Conservation (phyloP, 1,140 invertebrate genomes). For the Reticulitermes speratus region DNA sequence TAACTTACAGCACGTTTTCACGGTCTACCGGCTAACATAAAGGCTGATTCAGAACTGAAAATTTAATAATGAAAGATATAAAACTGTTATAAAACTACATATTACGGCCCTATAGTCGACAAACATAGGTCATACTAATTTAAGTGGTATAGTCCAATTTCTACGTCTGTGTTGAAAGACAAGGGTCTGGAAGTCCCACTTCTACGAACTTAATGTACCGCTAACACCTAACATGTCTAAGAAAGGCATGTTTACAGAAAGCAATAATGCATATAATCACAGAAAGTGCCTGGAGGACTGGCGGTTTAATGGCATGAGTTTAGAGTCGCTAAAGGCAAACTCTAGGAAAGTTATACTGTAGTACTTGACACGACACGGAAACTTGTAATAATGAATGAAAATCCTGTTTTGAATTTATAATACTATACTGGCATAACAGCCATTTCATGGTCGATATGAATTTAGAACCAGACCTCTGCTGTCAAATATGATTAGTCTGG, state of each 20-base stretch:
- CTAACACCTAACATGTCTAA: not conserved
- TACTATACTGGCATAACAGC: too few relatives aligned
- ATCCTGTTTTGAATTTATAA: too few relatives aligned
- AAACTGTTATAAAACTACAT: not conserved
- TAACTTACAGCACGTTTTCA: not conserved
- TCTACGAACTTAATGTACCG: not conserved
- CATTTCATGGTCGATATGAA: too few relatives aligned
- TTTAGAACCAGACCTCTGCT: too few relatives aligned
- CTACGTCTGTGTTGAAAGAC: not conserved
- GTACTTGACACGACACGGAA: too few relatives aligned
- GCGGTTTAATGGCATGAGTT: not conserved
- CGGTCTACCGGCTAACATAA: not conserved
- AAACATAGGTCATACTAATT: not conserved
- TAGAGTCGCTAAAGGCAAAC: not conserved
- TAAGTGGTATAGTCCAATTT: not conserved
- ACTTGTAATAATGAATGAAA: too few relatives aligned
- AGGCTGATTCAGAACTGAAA: not conserved
- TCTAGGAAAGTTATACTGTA: too few relatives aligned
- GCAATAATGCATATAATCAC: not conserved
- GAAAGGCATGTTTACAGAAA: conserved; percentile 7
- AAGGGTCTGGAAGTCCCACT: not conserved
- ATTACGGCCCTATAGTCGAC: not conserved
- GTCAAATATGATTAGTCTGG: too few relatives aligned
- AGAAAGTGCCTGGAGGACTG: not conserved
- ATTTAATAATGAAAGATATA: not conserved